Conservation (phyloP, 2,113 vertebrate species). For the Taxidea taxus region DNA sequence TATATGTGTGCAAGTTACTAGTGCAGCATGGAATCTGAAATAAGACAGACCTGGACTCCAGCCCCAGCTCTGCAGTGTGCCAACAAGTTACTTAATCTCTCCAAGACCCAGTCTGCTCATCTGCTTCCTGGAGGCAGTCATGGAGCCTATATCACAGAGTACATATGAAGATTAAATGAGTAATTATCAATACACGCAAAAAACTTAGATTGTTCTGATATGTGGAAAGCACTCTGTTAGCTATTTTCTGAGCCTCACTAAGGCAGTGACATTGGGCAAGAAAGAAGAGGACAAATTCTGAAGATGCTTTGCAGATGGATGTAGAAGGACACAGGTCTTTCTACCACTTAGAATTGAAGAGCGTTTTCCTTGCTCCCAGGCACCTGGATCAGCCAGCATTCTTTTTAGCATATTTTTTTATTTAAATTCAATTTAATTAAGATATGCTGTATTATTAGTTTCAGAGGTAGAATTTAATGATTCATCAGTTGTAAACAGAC, state of each 20-base stretch:
- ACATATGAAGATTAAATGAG: background rate
- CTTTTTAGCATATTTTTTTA: background rate
- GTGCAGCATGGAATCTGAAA: background rate
- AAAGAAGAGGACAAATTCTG: background rate
- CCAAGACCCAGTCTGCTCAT: background rate
- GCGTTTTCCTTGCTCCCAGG: background rate
- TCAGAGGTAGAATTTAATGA: background rate
- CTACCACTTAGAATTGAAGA: background rate
- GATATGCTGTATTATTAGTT: background rate
- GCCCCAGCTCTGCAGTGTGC: background rate
- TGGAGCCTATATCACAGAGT: background rate
- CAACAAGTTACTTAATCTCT: background rate
- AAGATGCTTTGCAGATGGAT: background rate
- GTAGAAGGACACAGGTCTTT: background rate
- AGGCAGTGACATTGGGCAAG: background rate
- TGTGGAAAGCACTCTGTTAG: background rate
- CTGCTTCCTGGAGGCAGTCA: background rate
- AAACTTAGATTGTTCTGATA: background rate
- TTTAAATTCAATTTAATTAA: background rate
- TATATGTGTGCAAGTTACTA: background rate
- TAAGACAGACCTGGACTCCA: background rate
- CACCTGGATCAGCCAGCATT: background rate
- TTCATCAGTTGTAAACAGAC: background rate
- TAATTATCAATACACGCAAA: background rate
- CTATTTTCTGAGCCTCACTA: background rate